Evolutionary conservation across 2,797 vertebrate species (phyloP), one percentile per base, ranked within the genome.

Genomic region (Danionella dracula): DNA sequence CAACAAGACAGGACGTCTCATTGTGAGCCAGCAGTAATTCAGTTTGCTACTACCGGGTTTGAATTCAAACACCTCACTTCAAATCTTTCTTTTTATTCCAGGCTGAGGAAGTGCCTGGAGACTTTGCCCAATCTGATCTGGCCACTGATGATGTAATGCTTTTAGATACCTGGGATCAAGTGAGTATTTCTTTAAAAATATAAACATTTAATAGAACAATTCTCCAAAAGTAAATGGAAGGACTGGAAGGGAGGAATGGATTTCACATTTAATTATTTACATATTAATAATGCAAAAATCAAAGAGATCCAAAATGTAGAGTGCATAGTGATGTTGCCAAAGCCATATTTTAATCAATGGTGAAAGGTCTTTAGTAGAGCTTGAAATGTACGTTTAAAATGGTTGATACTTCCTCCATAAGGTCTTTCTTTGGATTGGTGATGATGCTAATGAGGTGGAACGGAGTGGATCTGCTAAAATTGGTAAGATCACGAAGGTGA

Each of bases 121-220:
- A 89, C 0, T 79, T 88, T 35, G 79, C 80, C 38, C 90, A 91
- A 79, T 4, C 69, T 0, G 89, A 91, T 72, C 75, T 91, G 76
- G 84, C 86, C 19, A 70, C 77, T 0, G 89, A 91, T 72, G 89
- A 91, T 35, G 77, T 90, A 68, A 91, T 91, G 90, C 71, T 91
- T 61, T 67, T 91, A 78, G 90, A 91, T 66, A 78, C 78, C 1
- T 75, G 79, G 78, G 70, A 84, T 62, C 82, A 89, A 82, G 90
- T 91, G 12, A 50, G 59, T 27, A 3, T 3, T 3, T 27, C 23
- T 6, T n/a, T n/a, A n/a, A 27, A 6, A 27, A 27, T 27, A 27
- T 27, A 3, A 27, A 6, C 6, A 27, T 3, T 27, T 27, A 6
- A 27, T 27, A 27, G 23, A 3, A 27, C 3, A 27, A 27, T 3